A percentile compares a stretch with the other conserved stretches of the same genome.
Evolutionary conservation across 2,797 vertebrate species (phyloP).

Genomic region (Sylvia borin): DNA sequence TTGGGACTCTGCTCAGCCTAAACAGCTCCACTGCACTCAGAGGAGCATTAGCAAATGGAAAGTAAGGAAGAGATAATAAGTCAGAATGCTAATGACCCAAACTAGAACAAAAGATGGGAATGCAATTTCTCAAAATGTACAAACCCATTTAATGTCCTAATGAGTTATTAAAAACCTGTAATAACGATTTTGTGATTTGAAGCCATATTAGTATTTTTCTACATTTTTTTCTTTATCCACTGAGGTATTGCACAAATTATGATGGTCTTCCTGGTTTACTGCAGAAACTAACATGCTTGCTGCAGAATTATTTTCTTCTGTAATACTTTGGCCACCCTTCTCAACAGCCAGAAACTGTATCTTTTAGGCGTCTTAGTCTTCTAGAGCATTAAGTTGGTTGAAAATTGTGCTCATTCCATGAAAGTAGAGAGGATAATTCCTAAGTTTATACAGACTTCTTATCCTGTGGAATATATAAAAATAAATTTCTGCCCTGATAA

Average conservation of each 20-base stretch:
- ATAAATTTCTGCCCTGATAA: neutral
- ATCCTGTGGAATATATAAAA: neutral
- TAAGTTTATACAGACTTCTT: neutral
- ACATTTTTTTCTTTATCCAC: slow-evolving; percentile 3
- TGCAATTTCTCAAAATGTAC: slow-evolving; percentile 30
- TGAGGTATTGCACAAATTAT: neutral
- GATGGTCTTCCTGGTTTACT: neutral
- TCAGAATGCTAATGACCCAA: slow-evolving; percentile 34
- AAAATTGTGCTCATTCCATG: neutral
- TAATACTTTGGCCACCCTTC: neutral
- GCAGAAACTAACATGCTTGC: neutral
- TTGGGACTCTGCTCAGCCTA: slow-evolving; percentile 30
- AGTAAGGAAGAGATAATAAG: slow-evolving; percentile 38
- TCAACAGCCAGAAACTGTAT: neutral
- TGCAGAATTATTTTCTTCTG: neutral
- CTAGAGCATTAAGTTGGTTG: neutral
- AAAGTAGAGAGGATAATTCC: neutral
- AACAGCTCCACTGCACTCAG: slow-evolving; percentile 41
- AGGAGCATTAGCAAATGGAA: slow-evolving; percentile 56
- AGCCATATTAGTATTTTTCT: neutral
- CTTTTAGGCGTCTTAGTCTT: neutral
- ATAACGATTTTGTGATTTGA: neutral
- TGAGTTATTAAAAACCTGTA: slow-evolving; percentile 4
- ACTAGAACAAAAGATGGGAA: slow-evolving; percentile 7
- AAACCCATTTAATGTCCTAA: slow-evolving; percentile 10